A percentile compares a stretch with the other conserved stretches of the same genome.
phyloP scores from a whole-genome alignment of 2,797 vertebrate genomes.

The Manis javanica region DNA sequence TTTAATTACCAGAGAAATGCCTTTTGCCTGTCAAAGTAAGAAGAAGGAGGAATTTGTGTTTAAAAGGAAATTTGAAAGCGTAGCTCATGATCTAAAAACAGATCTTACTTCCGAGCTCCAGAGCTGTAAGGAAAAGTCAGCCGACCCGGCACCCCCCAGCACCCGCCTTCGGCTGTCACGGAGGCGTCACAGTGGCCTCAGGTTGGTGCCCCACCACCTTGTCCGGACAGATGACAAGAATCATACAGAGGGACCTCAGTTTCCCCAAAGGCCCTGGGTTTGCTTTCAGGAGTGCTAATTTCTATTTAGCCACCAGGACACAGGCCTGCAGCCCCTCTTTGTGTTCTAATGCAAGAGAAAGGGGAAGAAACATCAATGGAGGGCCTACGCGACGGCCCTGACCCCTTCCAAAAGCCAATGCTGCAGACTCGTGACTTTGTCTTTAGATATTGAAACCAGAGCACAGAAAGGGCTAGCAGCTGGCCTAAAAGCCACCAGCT shows the following conservation, averaged over 20 bases:
- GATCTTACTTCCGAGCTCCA: conserved; percentile 10
- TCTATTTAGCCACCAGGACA: neutral
- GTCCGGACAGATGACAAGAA: neutral
- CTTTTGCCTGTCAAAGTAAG: neutral
- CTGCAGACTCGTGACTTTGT: neutral
- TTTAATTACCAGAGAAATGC: neutral
- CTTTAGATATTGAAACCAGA: neutral
- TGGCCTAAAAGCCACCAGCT: neutral
- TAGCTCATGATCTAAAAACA: neutral
- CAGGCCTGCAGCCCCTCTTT: neutral
- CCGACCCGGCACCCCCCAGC: neutral
- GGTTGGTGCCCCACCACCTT: neutral
- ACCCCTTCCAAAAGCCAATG: neutral
- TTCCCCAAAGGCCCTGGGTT: neutral
- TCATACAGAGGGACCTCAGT: neutral
- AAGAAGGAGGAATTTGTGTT: neutral
- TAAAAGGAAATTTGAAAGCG: neutral
- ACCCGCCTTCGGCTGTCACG: neutral
- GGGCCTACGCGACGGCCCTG: neutral
- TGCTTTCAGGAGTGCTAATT: neutral
- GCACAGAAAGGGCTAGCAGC: neutral
- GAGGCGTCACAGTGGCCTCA: neutral
- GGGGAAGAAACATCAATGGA: neutral
- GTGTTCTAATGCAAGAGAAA: neutral
- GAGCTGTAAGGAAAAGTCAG: neutral